Conservation (phyloP, 1,140 invertebrate species). For the Brachionus paranguensis region DNA sequence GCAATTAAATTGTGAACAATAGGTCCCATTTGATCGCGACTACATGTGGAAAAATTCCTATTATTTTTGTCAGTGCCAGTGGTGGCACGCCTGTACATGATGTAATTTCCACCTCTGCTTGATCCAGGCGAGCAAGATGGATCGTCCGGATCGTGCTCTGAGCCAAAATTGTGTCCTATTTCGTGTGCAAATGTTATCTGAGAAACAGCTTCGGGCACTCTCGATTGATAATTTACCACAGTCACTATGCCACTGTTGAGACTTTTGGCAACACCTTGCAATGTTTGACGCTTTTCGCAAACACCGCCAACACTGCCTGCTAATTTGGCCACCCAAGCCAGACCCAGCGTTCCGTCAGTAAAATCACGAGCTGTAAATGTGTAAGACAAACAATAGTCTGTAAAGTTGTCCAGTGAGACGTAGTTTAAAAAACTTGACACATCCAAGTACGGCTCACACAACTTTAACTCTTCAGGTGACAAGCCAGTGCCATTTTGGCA, state of each 20-base stretch:
- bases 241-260: slow-evolving; percentile 98
- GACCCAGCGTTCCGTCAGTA: slow-evolving; percentile 84
- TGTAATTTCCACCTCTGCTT: slow-evolving; percentile 71
- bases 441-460: slow-evolving; percentile 29
- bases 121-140: slow-evolving; percentile 65
- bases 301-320: slow-evolving; percentile 90
- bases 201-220: slow-evolving; percentile 91
- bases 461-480: neutral
- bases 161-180: slow-evolving; percentile 98
- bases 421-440: slow-evolving; percentile 40
- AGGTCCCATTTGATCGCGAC: slow-evolving; percentile 76
- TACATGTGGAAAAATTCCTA: slow-evolving; percentile 57
- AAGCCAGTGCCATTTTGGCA: slow-evolving; percentile 6
- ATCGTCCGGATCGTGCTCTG: slow-evolving; percentile 78
- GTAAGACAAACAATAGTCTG: slow-evolving; percentile 95
- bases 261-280: slow-evolving; percentile 74
- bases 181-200: slow-evolving; percentile 96
- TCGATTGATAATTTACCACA: slow-evolving; percentile 94
- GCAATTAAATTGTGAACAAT: slow-evolving; percentile 61
- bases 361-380: slow-evolving; percentile 98
- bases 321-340: slow-evolving; percentile 81
- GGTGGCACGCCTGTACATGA: slow-evolving; percentile 60
- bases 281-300: slow-evolving; percentile 90
- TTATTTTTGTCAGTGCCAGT: slow-evolving; percentile 53
- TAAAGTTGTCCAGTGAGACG: slow-evolving; percentile 81